Evolutionary conservation across 2,113 vertebrate species (phyloP).

Genomic region (Elaphurus davidianus): DNA sequence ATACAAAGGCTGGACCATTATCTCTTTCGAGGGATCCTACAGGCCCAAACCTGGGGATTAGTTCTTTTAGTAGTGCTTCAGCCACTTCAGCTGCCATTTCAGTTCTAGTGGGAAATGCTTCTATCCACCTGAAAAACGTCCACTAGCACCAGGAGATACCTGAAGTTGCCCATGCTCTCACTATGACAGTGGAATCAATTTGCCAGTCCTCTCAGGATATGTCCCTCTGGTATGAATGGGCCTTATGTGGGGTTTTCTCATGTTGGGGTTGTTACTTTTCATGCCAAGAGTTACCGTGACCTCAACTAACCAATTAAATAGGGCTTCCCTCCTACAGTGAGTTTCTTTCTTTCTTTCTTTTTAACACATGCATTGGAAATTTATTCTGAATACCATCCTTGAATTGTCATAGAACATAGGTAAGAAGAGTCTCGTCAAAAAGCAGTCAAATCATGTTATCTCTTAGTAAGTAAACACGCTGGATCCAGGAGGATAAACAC

Average conservation of each 20-base stretch:
- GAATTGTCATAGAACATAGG: neutral
- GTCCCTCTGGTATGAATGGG: neutral
- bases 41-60: neutral
- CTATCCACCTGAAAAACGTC: neutral
- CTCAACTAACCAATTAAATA: neutral
- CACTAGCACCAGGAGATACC: neutral
- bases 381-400: neutral
- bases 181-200: neutral
- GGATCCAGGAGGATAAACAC: neutral
- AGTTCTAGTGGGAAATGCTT: neutral
- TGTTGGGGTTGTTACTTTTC: neutral
- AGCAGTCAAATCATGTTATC: neutral
- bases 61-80: neutral
- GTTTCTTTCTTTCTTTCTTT: neutral
- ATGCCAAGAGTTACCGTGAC: neutral
- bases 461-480: constrained; percentile 6
- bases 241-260: neutral
- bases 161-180: neutral
- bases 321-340: neutral
- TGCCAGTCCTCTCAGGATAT: neutral
- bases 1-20: neutral
- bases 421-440: neutral
- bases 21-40: neutral
- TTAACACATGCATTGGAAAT: neutral
- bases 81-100: neutral